A percentile compares a stretch with the other conserved stretches of the same genome.
Conservation (phyloP, 2,888 invertebrate genomes). For the Melinaea marsaeus region DNA sequence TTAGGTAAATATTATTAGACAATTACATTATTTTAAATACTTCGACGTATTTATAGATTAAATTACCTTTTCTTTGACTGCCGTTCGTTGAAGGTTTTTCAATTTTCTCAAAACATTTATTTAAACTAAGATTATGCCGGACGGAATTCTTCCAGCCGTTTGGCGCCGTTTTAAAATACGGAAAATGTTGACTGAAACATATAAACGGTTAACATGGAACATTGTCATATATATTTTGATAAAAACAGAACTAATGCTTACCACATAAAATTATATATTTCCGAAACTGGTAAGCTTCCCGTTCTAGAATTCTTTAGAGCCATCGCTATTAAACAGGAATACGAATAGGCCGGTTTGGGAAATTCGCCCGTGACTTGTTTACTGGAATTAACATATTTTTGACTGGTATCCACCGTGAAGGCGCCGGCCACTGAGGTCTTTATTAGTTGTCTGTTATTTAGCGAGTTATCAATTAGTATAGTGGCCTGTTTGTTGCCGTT, state of each 20-base stretch:
- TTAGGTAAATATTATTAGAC: not conserved
- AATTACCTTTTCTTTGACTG: slow-evolving; percentile 85
- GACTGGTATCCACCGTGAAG: slow-evolving; percentile 64
- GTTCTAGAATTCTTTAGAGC: slow-evolving; percentile 96
- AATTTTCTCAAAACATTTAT: slow-evolving; percentile 99
- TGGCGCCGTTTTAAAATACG: slow-evolving; percentile 98
- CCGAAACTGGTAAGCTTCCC: slow-evolving; percentile 96
- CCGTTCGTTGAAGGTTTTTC: slow-evolving; percentile 95
- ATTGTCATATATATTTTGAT: slow-evolving; percentile 4
- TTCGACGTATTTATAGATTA: not conserved
- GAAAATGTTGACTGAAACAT: slow-evolving; percentile 93
- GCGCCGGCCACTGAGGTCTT: slow-evolving; percentile 66
- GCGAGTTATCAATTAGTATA: slow-evolving; percentile 70
- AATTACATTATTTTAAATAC: not conserved
- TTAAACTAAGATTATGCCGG: slow-evolving; percentile 96
- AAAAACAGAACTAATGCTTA: slow-evolving; percentile 66
- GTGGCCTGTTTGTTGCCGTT: slow-evolving; percentile 72
- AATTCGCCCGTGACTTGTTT: slow-evolving; percentile 79
- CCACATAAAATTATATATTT: slow-evolving; percentile 99
- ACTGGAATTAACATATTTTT: slow-evolving; percentile 68
- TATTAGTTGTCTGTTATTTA: slow-evolving; percentile 70
- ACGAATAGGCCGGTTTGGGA: slow-evolving; percentile 98
- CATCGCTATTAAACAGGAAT: slow-evolving; percentile 98
- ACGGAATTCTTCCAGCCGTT: slow-evolving; percentile 99
- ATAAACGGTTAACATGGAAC: slow-evolving; percentile 4